Conservation (phyloP, 2,797 vertebrate species). For the Sphenodon punctatus region DNA sequence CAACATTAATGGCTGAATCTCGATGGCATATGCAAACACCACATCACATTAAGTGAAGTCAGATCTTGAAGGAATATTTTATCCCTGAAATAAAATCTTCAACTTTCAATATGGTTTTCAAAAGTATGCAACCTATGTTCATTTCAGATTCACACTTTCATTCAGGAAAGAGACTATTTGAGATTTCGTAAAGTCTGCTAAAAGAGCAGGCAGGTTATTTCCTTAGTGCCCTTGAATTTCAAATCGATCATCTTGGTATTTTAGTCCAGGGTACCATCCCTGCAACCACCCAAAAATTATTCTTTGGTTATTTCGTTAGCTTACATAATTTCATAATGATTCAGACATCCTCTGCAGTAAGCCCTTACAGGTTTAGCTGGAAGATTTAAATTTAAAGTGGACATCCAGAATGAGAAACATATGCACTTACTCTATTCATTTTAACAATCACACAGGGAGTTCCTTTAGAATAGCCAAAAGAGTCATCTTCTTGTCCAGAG, state of each 20-base stretch:
- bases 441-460: conserved; percentile 90
- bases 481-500: conserved; percentile 81
- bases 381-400: neutral
- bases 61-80: neutral
- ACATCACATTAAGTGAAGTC: neutral
- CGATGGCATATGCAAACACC: conserved; percentile 10
- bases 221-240: neutral
- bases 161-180: neutral
- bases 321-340: neutral
- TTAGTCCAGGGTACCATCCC: neutral
- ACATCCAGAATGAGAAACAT: neutral
- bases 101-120: neutral
- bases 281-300: neutral
- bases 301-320: neutral
- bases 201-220: neutral
- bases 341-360: neutral
- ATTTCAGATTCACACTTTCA: neutral
- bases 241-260: neutral
- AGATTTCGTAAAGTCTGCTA: neutral
- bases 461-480: conserved; percentile 86
- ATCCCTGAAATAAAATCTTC: neutral
- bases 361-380: neutral
- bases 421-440: conserved; percentile 91
- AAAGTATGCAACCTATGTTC: neutral
- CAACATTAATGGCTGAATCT: conserved; percentile 3